These are phyloP conservation scores for Cryptoprocta ferox DNA, from an alignment of 2,797 vertebrate genomes.

Conservation along the genomic window DNA sequence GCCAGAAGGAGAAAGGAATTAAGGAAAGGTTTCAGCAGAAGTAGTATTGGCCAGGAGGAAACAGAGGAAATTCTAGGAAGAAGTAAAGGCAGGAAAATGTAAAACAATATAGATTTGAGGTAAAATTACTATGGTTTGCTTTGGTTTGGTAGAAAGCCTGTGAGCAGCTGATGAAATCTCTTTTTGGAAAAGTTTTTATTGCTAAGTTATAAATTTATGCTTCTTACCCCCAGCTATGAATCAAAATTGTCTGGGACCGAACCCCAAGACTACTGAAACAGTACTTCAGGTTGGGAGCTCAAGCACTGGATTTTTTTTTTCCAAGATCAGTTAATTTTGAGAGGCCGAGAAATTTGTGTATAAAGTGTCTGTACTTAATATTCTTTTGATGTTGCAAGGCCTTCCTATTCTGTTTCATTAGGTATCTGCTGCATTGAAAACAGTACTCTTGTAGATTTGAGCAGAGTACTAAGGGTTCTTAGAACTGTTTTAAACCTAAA, in stretches of 20 bases:
- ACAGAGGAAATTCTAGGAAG: background rate
- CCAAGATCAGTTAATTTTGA: background rate
- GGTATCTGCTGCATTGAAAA: background rate
- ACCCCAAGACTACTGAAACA: background rate
- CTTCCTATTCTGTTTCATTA: background rate
- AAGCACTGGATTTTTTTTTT: background rate
- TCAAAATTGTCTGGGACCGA: background rate
- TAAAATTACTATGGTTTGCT: background rate
- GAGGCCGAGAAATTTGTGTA: background rate
- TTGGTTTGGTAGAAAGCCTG: background rate
- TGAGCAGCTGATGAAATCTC: background rate
- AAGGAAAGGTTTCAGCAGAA: background rate
- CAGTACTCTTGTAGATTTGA: background rate
- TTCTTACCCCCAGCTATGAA: background rate
- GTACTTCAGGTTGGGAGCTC: background rate
- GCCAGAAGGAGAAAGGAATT: background rate
- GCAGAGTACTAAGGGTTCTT: background rate
- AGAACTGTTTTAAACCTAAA: background rate
- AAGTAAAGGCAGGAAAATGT: background rate
- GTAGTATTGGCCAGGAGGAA: background rate
- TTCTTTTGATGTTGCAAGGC: background rate
- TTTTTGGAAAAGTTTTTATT: background rate
- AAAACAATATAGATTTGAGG: background rate
- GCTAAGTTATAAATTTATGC: background rate
- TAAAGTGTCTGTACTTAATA: background rate